These are phyloP conservation scores for Remorina albescens DNA, from an alignment of 2,797 vertebrate species.

Conservation along the genomic window DNA sequence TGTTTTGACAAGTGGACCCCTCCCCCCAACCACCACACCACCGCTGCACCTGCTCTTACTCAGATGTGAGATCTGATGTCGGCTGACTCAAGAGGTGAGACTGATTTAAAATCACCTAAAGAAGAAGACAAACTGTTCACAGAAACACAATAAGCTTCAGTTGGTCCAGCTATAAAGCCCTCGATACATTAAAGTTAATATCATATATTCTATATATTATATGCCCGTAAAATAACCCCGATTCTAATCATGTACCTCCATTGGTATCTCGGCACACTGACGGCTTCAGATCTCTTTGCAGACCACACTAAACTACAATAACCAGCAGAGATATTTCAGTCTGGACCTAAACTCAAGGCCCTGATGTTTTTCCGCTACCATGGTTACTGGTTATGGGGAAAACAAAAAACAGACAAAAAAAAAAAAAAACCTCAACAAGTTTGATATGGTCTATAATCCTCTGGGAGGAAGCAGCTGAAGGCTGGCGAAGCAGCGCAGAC, in stretches of 20 bases:
- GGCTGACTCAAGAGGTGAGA: constrained; percentile 33
- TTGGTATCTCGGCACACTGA: no score
- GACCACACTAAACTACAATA: no score
- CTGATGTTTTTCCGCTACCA: not conserved
- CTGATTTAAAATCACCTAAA: constrained; percentile 12
- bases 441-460: not conserved
- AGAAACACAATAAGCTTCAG: constrained; percentile 12
- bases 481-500: not conserved
- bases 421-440: not conserved
- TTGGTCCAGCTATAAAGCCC: no score
- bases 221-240: not conserved
- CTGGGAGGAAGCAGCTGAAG: not conserved
- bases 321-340: not conserved
- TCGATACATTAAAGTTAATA: not conserved
- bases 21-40: no score
- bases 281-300: no score
- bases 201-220: no score
- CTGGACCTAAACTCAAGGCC: not conserved
- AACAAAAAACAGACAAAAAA: no score
- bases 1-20: constrained; percentile 8
- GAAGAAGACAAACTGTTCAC: not conserved
- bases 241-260: no score
- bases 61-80: not conserved
- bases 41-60: no score
- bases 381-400: not conserved